phyloP scores from a whole-genome alignment of 2,797 vertebrate species.

The Xiphophorus birchmanni region DNA sequence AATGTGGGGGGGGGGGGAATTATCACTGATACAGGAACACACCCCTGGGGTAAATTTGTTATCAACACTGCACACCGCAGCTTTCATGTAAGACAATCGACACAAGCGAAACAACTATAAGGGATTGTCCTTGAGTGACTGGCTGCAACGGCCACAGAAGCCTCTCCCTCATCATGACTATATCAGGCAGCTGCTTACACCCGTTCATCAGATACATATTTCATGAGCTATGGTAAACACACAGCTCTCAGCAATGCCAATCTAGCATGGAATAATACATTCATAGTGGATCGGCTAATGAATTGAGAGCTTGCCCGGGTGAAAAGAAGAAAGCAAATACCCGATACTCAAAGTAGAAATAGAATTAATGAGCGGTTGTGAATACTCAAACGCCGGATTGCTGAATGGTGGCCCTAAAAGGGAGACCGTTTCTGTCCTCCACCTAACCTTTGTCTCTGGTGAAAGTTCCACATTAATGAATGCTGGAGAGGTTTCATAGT shows the following conservation, averaged over 20 bases:
- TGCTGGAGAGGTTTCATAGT: constrained; percentile 69
- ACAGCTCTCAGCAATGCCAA: constrained; percentile 69
- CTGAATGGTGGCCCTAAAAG: constrained; percentile 57
- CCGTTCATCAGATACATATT: constrained; percentile 79
- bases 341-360: constrained; percentile 77
- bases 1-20: constrained; percentile 11
- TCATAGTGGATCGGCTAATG: constrained; percentile 77
- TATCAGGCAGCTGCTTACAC: constrained; percentile 68
- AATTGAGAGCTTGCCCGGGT: constrained; percentile 78
- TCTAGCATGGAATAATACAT: constrained; percentile 80
- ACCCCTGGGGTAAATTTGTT: constrained; percentile 64
- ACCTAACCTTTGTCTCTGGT: constrained; percentile 76
- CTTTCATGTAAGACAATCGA: constrained; percentile 72
- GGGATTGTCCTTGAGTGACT: constrained; percentile 73
- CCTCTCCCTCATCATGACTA: constrained; percentile 61
- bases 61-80: constrained; percentile 62
- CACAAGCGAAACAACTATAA: constrained; percentile 61
- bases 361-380: constrained; percentile 78
- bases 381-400: constrained; percentile 57
- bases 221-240: constrained; percentile 82
- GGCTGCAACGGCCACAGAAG: constrained; percentile 52
- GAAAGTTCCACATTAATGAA: constrained; percentile 74
- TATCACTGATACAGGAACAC: constrained; percentile 40
- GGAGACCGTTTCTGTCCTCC: constrained; percentile 54
- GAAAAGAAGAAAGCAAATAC: constrained; percentile 80